Conservation (phyloP, 2,113 vertebrate species). For the Seriola quinqueradiata region DNA sequence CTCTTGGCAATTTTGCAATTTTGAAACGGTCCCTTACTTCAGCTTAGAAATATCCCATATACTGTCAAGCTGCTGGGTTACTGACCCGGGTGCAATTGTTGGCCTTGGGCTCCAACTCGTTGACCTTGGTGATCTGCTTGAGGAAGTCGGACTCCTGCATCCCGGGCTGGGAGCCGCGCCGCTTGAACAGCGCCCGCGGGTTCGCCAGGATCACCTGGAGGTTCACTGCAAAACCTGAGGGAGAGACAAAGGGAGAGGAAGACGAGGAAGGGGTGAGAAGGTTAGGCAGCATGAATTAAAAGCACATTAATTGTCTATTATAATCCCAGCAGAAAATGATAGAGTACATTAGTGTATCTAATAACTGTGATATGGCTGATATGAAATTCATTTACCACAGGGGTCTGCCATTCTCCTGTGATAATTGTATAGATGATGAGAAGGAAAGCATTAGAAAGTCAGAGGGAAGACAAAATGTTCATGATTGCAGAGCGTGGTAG, state of each 20-base stretch:
- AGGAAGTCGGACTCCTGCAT: conserved; percentile 99
- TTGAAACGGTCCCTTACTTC: not conserved
- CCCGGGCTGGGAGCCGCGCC: conserved; percentile 95
- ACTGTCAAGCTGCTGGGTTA: conserved; percentile 19
- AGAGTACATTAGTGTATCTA: conserved; percentile 65
- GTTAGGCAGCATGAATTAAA: conserved; percentile 44
- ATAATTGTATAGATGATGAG: conserved; percentile 52
- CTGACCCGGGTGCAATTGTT: conserved; percentile 96
- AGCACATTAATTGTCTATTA: conserved; percentile 58
- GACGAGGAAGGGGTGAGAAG: not conserved
- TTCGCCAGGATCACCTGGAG: conserved; percentile 95
- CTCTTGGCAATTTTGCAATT: not conserved
- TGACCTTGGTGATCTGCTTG: conserved; percentile 95
- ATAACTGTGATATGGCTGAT: conserved; percentile 59
- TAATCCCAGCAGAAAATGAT: conserved; percentile 60
- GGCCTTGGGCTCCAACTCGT: conserved; percentile 96
- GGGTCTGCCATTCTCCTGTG: conserved; percentile 41
- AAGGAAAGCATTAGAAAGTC: conserved; percentile 19
- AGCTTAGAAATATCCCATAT: not conserved
- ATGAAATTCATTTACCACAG: conserved; percentile 62
- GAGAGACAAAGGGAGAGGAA: not conserved
- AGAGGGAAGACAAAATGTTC: conserved; percentile 33
- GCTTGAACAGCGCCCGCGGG: conserved; percentile 95
- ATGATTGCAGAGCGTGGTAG: conserved; percentile 1
- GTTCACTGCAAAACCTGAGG: conserved; percentile 95